Percentiles rank a stretch among this genome's conserved stretches.
phyloP scores from a whole-genome alignment of 2,797 vertebrate genomes.

The Kryptolebias ocellatus region DNA sequence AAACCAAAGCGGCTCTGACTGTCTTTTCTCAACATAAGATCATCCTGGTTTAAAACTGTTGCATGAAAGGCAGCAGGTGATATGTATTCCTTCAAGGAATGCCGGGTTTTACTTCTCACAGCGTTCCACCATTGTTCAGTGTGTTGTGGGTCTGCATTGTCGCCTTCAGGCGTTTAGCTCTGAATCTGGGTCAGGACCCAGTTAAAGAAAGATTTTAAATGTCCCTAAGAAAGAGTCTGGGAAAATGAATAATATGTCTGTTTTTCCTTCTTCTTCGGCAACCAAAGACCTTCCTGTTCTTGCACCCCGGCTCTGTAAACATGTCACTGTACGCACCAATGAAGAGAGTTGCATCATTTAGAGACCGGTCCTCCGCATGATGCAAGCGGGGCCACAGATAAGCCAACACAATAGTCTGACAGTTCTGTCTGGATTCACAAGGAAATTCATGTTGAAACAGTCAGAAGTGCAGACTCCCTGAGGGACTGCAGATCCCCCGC shows the following conservation, averaged over 20 bases:
- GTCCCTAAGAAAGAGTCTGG: conserved; percentile 41
- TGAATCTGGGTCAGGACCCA: conserved; percentile 64
- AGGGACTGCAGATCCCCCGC: conserved; percentile 6
- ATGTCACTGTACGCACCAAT: conserved; percentile 46
- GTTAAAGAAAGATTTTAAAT: conserved; percentile 49
- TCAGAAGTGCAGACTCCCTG: conserved; percentile 6
- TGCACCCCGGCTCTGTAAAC: conserved; percentile 20
- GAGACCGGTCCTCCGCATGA: conserved; percentile 50
- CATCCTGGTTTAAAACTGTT: too few species aligned
- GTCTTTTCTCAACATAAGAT: too few species aligned
- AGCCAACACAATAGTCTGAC: conserved; percentile 60
- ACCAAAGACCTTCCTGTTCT: conserved; percentile 20
- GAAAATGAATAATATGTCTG: conserved; percentile 21
- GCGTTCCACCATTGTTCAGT: conserved; percentile 14
- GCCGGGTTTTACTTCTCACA: background rate
- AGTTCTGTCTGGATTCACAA: conserved; percentile 37
- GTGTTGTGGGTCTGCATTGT: conserved; percentile 42
- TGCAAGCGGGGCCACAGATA: conserved; percentile 61
- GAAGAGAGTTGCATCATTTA: conserved; percentile 59
- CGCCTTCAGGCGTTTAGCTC: conserved; percentile 41
- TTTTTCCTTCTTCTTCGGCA: conserved; percentile 23
- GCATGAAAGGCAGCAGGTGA: too few species aligned
- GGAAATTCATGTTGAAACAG: conserved; percentile 30
- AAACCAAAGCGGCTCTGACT: too few species aligned
- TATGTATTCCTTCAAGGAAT: too few species aligned